Conservation (phyloP, 2,113 vertebrate species). For the Perca flavescens region DNA sequence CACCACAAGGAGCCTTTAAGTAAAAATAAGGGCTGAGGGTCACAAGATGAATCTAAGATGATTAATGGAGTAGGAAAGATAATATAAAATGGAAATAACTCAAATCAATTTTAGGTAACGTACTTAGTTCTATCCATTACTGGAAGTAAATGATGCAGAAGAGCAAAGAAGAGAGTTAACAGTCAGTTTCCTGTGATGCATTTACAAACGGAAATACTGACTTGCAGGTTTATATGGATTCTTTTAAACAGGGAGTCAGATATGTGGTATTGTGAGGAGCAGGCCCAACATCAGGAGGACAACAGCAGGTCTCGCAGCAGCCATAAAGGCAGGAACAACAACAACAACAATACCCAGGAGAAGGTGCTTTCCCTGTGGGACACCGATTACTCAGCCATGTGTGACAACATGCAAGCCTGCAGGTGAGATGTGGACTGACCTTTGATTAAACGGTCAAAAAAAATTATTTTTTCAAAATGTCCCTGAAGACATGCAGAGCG, state of each 20-base stretch:
- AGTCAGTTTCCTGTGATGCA: neutral
- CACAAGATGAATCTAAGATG: too few species aligned
- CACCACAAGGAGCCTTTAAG: neutral
- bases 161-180: neutral
- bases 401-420: slow-evolving; percentile 82
- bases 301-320: slow-evolving; percentile 80
- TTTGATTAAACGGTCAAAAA: neutral
- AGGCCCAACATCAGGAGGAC: slow-evolving; percentile 81
- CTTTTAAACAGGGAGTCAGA: slow-evolving; percentile 83
- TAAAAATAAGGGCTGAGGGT: too few species aligned
- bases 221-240: neutral
- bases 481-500: neutral
- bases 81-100: neutral
- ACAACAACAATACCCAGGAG: slow-evolving; percentile 83
- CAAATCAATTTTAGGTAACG: neutral
- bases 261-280: slow-evolving; percentile 85
- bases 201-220: slow-evolving; percentile 10
- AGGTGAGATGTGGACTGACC: slow-evolving; percentile 77
- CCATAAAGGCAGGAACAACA: slow-evolving; percentile 88
- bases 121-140: neutral
- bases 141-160: neutral
- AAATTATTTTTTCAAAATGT: neutral
- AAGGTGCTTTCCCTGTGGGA: slow-evolving; percentile 51
- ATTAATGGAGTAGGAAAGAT: neutral
- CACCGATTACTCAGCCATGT: slow-evolving; percentile 40